phyloP scores from a whole-genome alignment of 2,888 invertebrate genomes.

The Acanthosoma haemorrhoidale region DNA sequence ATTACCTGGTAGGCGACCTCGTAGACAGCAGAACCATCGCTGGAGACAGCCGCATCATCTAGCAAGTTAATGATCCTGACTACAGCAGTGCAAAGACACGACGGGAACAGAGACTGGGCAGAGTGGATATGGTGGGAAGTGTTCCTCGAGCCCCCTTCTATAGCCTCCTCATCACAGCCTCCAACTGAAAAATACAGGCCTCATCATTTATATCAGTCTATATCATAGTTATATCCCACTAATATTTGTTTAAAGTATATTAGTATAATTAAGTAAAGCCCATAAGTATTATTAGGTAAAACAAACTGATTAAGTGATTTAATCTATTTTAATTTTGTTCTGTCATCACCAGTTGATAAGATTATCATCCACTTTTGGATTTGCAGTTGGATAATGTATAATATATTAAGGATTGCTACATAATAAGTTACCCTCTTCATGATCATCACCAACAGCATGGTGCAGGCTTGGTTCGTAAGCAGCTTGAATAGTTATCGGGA shows the following conservation, averaged over 20 bases:
- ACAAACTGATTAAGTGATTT: no score
- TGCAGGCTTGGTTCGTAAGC: conserved; percentile 92
- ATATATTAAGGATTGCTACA: no score
- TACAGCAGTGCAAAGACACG: conserved; percentile 91
- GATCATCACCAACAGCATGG: conserved; percentile 79
- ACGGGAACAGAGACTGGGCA: conserved; percentile 93
- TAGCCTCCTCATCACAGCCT: conserved; percentile 55
- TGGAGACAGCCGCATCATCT: conserved; percentile 92
- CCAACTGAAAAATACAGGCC: no score
- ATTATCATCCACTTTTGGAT: not conserved
- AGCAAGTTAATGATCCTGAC: conserved; percentile 89
- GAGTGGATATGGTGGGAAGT: conserved; percentile 79
- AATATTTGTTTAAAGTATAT: no score
- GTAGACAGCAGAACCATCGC: conserved; percentile 91
- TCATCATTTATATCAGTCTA: no score
- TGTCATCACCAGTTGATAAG: not conserved
- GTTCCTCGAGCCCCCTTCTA: conserved; percentile 60
- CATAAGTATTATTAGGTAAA: no score
- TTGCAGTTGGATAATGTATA: no score
- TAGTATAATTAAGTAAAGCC: no score
- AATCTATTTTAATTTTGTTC: no score
- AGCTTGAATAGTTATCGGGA: conserved; percentile 90
- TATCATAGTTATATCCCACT: no score
- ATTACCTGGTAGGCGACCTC: conserved; percentile 88
- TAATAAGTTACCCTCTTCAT: conserved; percentile 68